Base-by-base conservation (phyloP, 2,888 invertebrate species). In the Eupithecia subumbrata region DNA sequence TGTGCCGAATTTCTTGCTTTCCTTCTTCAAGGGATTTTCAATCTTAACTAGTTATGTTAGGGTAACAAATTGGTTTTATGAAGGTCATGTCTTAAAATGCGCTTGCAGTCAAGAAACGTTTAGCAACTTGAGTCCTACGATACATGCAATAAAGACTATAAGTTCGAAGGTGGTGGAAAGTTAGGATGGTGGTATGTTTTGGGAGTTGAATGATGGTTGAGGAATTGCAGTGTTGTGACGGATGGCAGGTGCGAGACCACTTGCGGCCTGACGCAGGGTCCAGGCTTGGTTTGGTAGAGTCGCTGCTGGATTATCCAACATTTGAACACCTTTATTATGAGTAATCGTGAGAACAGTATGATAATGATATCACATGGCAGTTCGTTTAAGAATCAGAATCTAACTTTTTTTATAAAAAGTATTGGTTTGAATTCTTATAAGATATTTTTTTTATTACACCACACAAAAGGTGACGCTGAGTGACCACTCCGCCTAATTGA, bases 171-270 rank as follows among this genome's bases (percentile, higher is more conserved):
- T 60, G 60, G 60, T 25, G 25, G 11, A 5, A 60, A 25, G 22
- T 22, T 25, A 5, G 22, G 12, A 5, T 56, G 48, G 22, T 37
- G 78, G 78, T 80, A 79, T 80, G 77, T 76, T 60, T 60, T 60
- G 25, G 79, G 76, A 74, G 81, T 60, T 60, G 84, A 84, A 73
- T 82, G 83, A 82, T 82, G 77, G 77, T 79, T 79, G 78, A 78
- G 74, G 76, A 76, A 79, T 79, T 73, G 74, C 71, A 69, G 77
- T 74, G 80, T 76, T 75, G 80, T 76, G 70, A 71, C 71, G 70
- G 45, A 72, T 70, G 18, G 60, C 67, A 45, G 70, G 25, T 68
- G 37, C 68, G 71, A 63, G 69, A 34, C n/a, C 43, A 43, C 56
- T 72, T 70, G 22, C 5, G 45, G 66, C 72, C n/a, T 66, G 40